Conservation (phyloP, 2,797 vertebrate species). For the Heterohyrax brucei region DNA sequence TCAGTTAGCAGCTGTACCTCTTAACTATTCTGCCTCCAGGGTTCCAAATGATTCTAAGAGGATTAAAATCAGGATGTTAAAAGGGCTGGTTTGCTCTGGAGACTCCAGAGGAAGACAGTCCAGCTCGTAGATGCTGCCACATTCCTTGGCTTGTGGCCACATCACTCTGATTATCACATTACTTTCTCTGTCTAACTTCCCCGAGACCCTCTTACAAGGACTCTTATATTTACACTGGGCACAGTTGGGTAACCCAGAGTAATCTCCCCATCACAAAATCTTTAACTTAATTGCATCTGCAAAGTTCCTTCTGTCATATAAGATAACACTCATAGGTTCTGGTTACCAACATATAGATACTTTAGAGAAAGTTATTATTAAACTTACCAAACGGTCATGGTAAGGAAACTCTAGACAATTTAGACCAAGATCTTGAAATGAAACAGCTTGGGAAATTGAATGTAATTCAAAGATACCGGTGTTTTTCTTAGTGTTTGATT, state of each 20-base stretch:
- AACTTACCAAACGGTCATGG: not conserved
- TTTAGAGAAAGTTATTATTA: not conserved
- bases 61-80: not conserved
- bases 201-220: not conserved
- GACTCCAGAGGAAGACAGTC: not conserved
- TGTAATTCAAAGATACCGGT: not conserved
- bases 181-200: not conserved
- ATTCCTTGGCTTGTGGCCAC: not conserved
- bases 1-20: no score
- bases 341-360: not conserved
- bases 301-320: no score
- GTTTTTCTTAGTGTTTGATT: constrained; percentile 22
- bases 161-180: rapidly evolving
- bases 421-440: not conserved
- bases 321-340: not conserved
- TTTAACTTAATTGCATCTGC: not conserved
- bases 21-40: no score
- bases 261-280: not conserved
- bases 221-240: not conserved
- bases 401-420: not conserved
- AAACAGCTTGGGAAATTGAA: not conserved
- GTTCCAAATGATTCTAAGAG: no score
- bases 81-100: not conserved
- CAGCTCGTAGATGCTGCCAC: not conserved
- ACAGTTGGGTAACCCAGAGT: not conserved